Evolutionary conservation across 2,113 vertebrate species (phyloP).

Genomic region (Callorhinus ursinus): DNA sequence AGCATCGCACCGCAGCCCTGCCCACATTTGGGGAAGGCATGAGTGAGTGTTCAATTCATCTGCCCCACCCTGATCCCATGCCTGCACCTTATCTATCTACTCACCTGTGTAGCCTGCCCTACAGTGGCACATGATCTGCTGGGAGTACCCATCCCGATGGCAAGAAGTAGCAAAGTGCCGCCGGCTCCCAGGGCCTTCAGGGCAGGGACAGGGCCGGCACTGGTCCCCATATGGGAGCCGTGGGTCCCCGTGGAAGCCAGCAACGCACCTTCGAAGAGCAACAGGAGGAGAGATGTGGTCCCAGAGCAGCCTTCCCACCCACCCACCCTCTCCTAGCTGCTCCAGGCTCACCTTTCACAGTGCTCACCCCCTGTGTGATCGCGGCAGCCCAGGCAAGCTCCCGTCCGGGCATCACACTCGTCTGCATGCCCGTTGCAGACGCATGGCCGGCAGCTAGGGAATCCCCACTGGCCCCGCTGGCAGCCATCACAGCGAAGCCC

Average conservation of each 20-base stretch:
- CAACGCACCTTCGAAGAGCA: conserved; percentile 86
- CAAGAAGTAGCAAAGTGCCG: conserved; percentile 95
- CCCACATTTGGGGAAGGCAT: background rate
- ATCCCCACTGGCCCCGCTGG: conserved; percentile 95
- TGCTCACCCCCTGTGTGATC: conserved; percentile 92
- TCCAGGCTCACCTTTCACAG: conserved; percentile 91
- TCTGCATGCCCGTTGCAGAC: conserved; percentile 93
- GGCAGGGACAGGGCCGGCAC: conserved; percentile 96
- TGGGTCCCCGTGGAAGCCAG: conserved; percentile 94
- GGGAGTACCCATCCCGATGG: conserved; percentile 92
- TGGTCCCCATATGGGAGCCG: conserved; percentile 88
- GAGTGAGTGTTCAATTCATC: conserved; percentile 15
- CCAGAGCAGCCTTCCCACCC: background rate
- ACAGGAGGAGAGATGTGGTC: background rate
- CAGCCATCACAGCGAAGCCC: conserved; percentile 93
- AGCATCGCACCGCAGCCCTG: conserved; percentile 93
- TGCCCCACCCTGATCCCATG: background rate
- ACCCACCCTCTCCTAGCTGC: background rate
- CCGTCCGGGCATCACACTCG: conserved; percentile 90
- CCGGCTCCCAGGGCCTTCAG: conserved; percentile 91
- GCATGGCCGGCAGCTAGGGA: conserved; percentile 93
- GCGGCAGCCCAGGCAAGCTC: conserved; percentile 92
- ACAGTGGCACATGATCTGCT: conserved; percentile 94
- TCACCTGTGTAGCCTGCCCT: conserved; percentile 95
- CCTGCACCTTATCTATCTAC: background rate